These are phyloP conservation scores for Eurois occulta DNA, from an alignment of 2,888 invertebrate genomes.

Conservation along the genomic window DNA sequence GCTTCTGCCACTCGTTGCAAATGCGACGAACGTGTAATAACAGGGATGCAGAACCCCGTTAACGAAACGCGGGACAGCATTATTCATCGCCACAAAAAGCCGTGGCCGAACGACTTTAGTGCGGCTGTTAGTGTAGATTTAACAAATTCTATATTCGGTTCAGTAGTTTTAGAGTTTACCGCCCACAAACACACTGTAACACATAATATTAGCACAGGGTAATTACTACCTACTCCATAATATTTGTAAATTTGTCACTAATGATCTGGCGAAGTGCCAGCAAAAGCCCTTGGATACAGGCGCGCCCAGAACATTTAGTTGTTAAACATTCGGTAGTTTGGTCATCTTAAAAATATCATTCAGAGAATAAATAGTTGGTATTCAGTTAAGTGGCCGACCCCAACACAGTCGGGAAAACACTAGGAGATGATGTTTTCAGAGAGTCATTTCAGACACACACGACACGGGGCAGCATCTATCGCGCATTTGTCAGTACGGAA, in stretches of 20 bases:
- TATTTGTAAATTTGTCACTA: constrained; percentile 51
- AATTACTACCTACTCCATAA: constrained; percentile 39
- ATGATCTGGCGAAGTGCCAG: constrained; percentile 46
- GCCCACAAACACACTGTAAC: constrained; percentile 10
- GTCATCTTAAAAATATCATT: not conserved
- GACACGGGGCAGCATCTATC: too few relatives aligned
- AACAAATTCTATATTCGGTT: constrained; percentile 24
- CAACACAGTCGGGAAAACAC: not conserved
- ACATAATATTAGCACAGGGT: constrained; percentile 19
- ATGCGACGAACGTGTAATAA: not conserved
- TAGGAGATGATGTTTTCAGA: not conserved
- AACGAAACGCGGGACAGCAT: not conserved
- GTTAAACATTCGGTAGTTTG: constrained; percentile 17
- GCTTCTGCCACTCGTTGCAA: not conserved
- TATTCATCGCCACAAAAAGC: not conserved
- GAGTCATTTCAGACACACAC: not conserved
- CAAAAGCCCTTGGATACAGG: constrained; percentile 5
- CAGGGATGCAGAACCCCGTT: not conserved
- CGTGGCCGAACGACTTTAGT: not conserved
- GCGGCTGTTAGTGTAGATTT: not conserved
- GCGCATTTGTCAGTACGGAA: too few relatives aligned
- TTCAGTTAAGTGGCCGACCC: not conserved
- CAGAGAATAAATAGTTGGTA: not conserved
- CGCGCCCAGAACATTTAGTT: constrained; percentile 1
- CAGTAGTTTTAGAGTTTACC: constrained; percentile 23